Percentiles rank a stretch among this genome's conserved stretches.
Evolutionary conservation across 1,140 invertebrate genomes (phyloP).

Genomic region (honey bee (Apis mellifera)): Amel_HAv3.1 CM009939.2:5230501-5231000

Average conservation of each 20-base stretch:
- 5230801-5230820: no score
- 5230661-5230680: conserved; percentile 53
- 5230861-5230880: neutral
- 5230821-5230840: neutral
- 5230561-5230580: conserved; percentile 20
- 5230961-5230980: neutral
- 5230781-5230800: no score
- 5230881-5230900: neutral
- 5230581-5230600: conserved; percentile 50
- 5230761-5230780: no score
- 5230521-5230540: neutral
- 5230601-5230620: conserved; percentile 62
- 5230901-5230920: neutral
- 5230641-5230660: conserved; percentile 55
- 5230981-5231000: neutral
- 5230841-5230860: neutral
- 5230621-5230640: conserved; percentile 33
- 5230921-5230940: conserved; percentile 3
- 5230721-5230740: no score
- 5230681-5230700: conserved; percentile 66
- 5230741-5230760: no score
- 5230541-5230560: neutral
- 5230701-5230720: no score
- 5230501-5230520: no score
- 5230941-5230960: conserved; percentile 2